A percentile compares a stretch with the other conserved stretches of the same genome.
phyloP scores from a whole-genome alignment of 2,797 vertebrate species.

The Hippoglossus hippoglossus region DNA sequence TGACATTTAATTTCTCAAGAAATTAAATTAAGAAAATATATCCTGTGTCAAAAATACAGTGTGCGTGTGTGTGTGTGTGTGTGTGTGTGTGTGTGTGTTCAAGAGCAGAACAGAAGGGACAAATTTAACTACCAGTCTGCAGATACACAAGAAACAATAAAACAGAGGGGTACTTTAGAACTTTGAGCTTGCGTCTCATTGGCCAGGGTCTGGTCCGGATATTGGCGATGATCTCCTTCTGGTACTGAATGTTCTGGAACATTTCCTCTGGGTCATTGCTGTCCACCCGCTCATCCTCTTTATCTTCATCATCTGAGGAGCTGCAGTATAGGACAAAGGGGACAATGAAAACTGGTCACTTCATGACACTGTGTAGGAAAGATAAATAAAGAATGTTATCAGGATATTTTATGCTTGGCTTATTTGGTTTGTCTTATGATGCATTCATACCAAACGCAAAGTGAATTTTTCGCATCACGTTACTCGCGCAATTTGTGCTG shows the following conservation, averaged over 20 bases:
- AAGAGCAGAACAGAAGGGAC: background rate
- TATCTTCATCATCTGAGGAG: conserved; percentile 88
- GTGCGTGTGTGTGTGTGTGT: conserved; percentile 2
- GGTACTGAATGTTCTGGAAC: conserved; percentile 98
- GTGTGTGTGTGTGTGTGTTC: conserved; percentile 5
- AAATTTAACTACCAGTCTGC: background rate
- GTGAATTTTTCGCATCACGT: no score
- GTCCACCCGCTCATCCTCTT: conserved; percentile 86
- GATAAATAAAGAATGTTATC: no score
- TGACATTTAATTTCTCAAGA: no score
- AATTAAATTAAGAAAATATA: no score
- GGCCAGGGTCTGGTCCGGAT: conserved; percentile 94
- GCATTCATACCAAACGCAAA: no score
- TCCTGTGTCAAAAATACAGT: no score
- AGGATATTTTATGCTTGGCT: no score
- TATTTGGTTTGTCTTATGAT: no score
- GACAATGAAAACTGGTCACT: background rate
- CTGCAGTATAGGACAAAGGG: conserved; percentile 65
- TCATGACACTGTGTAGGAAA: no score
- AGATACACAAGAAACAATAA: conserved; percentile 7
- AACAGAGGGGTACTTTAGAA: conserved; percentile 84
- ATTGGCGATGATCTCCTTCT: conserved; percentile 96
- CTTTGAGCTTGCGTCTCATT: conserved; percentile 94
- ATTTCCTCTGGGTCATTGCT: conserved; percentile 94
- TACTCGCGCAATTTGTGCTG: no score